Percentiles rank a stretch among this genome's conserved stretches.
Evolutionary conservation across 2,888 invertebrate species (phyloP).

Genomic region (Tryphoninae sp.): DNA sequence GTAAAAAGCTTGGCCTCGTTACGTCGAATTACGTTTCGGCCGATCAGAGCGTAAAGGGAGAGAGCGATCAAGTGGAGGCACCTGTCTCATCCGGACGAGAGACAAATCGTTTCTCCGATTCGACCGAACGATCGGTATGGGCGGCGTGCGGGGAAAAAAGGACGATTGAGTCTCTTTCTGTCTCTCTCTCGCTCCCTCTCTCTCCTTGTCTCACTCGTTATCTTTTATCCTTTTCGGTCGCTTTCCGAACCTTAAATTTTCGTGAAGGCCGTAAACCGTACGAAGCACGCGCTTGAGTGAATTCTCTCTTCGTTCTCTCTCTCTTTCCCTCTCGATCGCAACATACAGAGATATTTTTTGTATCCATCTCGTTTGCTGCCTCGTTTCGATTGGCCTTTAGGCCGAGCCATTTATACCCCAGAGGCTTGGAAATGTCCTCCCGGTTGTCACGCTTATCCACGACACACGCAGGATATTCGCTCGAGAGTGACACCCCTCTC

Average conservation of each 20-base stretch:
- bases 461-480: neutral
- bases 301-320: slow-evolving; percentile 8
- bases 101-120: slow-evolving; percentile 67
- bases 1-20: slow-evolving; percentile 35
- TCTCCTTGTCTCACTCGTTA: neutral
- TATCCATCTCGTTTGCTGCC: slow-evolving; percentile 23
- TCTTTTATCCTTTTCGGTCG: slow-evolving; percentile 26
- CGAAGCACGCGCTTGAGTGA: slow-evolving; percentile 36
- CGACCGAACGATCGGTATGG: slow-evolving; percentile 60
- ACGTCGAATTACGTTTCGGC: slow-evolving; percentile 51
- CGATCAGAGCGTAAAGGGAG: slow-evolving; percentile 43
- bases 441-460: neutral
- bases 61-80: slow-evolving; percentile 38
- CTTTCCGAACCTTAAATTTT: slow-evolving; percentile 51
- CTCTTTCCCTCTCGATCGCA: neutral
- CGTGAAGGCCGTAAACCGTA: slow-evolving; percentile 34
- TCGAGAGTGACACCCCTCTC: slow-evolving; percentile 19
- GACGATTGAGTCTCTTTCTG: slow-evolving; percentile 11
- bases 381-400: slow-evolving; percentile 11
- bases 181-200: slow-evolving; percentile 2
- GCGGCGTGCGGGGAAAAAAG: slow-evolving; percentile 52
- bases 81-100: slow-evolving; percentile 56
- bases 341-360: slow-evolving; percentile 4
- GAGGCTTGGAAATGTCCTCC: neutral
- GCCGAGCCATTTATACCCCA: neutral